Evolutionary conservation across 2,888 invertebrate species (phyloP), one percentile per base, ranked within the genome.

Genomic region (Archips xylosteana): DNA sequence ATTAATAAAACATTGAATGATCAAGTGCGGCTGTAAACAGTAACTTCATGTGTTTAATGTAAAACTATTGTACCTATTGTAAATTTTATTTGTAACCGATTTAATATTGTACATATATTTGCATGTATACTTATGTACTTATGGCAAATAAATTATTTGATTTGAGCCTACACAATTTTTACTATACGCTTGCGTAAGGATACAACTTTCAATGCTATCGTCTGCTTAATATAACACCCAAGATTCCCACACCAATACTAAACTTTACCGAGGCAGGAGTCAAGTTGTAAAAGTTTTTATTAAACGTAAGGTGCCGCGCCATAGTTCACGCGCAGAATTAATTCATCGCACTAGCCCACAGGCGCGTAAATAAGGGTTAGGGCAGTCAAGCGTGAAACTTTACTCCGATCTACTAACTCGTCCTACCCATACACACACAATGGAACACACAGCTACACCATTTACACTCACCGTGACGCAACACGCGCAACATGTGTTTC

Each of bases 301-400:
- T 59, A 49, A 71, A 57, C 49, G 32, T 32, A 66, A 66, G 57
- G 64, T 63, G 49, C 32, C 60, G 45, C 34, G 49, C 49, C 63
- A 59, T 65, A 72, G 72, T 78, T 78, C 72, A 70, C 73, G 59
- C 70, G 70, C 51, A 65, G 76, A 77, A 80, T 78, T 74, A 79
- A 79, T 78, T 78, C 78, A 77, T 78, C 74, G 75, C 67, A 62
- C 65, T 63, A 42, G 51, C 47, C 74, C 47, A 62, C 74, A 75
- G 78, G 73, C 70, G 70, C 78, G 80, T 85, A 82, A 82, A 83
- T 83, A 84, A 82, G 79, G 79, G 78, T 79, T 79, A 82, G 80
- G 77, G 76, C 75, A 75, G 76, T 78, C 78, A 64, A 74, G 60
- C 76, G 75, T 49, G 47, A 51, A 71, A 76, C 67, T 77, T 75